Base-by-base conservation (phyloP, 2,888 invertebrate species). In the Epiblema foenella region DNA sequence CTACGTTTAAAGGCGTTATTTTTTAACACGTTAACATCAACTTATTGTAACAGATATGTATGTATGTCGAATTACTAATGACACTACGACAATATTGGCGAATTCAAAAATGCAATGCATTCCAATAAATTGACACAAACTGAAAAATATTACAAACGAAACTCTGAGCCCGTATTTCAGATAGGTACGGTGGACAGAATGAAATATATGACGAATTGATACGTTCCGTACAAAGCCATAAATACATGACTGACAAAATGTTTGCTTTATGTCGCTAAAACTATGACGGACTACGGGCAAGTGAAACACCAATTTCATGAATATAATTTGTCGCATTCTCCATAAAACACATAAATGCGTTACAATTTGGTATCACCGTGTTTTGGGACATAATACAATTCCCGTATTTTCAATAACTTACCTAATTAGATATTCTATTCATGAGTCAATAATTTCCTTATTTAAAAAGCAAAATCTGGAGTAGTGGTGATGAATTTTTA, bases 11-110 rank as follows among this genome's bases (percentile, higher is more conserved):
- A 77, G 77, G 77, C 76, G 77, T 79, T 78, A 77, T 78, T 77
- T 84, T 83, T 83, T 83, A 83, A 83, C 82, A 84, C 80, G 75
- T 83, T 83, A 83, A 81, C 82, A 82, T 83, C 77, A 79, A 90
- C 89, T 90, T 89, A 91, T 85, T 83, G 75, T 90, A 90, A 90
- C 83, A 86, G 91, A 92, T 92, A 92, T 92, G 91, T 89, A 87
- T 89, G 83, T 79, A 77, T 77, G 77, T 81, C 75, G 72, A 74
- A 76, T 77, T 42, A 33, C 56, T 62, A 60, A 39, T 15, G 59
- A 51, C 37, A 37, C 66, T 51, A 57, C 29, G 54, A 56, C 66
- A 37, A 64, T 54, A 15, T 57, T 15, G 52, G 51, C 52, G 29
- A 64, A 69, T 18, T 42, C 1, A 11, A 64, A 64, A 56, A 66